Conservation (phyloP, 1,140 invertebrate species). For the Meloidogyne chitwoodi region DNA sequence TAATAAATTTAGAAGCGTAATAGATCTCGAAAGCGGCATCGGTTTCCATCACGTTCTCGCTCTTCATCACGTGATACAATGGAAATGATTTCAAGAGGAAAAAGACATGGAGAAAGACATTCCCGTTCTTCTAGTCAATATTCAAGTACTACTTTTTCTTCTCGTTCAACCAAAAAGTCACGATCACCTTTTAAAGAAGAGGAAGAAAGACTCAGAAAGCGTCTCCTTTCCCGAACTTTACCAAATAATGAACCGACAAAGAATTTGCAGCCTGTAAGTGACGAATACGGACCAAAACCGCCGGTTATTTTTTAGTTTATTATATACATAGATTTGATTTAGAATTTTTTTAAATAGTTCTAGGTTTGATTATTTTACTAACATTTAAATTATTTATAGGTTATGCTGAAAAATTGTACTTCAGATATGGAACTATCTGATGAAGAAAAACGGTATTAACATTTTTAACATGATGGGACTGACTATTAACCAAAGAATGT, state of each 20-base stretch:
- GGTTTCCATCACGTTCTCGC: neutral
- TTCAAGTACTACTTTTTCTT: neutral
- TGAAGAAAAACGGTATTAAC: neutral
- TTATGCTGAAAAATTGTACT: neutral
- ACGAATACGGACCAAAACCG: slow-evolving; percentile 15
- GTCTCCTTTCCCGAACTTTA: neutral
- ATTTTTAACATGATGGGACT: no score
- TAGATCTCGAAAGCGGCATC: neutral
- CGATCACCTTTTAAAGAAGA: neutral
- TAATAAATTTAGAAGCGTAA: slow-evolving; percentile 6
- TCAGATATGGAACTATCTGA: slow-evolving; percentile 23
- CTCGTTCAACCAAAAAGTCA: neutral
- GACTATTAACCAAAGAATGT: no score
- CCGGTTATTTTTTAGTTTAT: neutral
- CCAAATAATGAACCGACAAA: neutral
- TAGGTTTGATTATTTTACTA: neutral
- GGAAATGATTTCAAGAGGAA: neutral
- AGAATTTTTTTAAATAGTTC: neutral
- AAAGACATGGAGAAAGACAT: neutral
- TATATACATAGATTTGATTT: no score
- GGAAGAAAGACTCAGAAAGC: slow-evolving; percentile 2
- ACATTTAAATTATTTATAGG: neutral
- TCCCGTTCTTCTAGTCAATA: slow-evolving; percentile 2
- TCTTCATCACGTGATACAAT: neutral
- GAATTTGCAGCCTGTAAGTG: neutral